Conservation (phyloP, 2,888 invertebrate species). For the Lithophane socia region DNA sequence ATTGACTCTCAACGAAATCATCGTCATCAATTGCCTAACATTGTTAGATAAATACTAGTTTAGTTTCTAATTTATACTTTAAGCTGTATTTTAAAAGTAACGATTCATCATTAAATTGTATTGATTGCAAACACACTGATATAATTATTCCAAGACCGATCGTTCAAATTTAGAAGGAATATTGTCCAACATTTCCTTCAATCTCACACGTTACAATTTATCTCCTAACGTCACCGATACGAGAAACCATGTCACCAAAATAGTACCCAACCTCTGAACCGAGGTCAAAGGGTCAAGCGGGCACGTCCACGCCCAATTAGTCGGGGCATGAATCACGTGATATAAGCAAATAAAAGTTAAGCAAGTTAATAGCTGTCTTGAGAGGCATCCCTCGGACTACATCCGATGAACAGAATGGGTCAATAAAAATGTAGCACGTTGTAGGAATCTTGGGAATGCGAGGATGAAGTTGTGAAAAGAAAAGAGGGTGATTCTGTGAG, state of each 20-base stretch:
- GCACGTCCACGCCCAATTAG: conserved; percentile 59
- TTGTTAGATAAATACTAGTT: not conserved
- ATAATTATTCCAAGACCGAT: not conserved
- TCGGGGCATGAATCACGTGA: conserved; percentile 64
- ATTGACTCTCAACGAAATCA: not conserved
- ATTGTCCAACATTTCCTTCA: not conserved
- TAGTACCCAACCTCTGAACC: conserved; percentile 28
- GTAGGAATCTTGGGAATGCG: conserved; percentile 31
- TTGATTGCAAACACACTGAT: not conserved
- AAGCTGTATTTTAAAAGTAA: not conserved
- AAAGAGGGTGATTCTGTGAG: conserved; percentile 13
- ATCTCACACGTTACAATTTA: not conserved
- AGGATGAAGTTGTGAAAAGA: conserved; percentile 11
- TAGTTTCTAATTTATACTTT: not conserved
- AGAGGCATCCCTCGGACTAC: conserved; percentile 50
- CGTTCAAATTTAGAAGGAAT: not conserved
- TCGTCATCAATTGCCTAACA: not conserved
- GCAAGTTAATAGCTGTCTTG: conserved; percentile 66
- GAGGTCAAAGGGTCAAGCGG: conserved; percentile 45
- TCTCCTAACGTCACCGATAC: conserved; percentile 23
- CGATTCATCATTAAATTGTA: not conserved
- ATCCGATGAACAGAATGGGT: conserved; percentile 55
- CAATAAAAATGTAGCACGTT: conserved; percentile 59
- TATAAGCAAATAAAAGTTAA: conserved; percentile 62
- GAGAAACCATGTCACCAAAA: conserved; percentile 33